Conservation (phyloP, 2,113 vertebrate species). For the Perognathus longimembris region DNA sequence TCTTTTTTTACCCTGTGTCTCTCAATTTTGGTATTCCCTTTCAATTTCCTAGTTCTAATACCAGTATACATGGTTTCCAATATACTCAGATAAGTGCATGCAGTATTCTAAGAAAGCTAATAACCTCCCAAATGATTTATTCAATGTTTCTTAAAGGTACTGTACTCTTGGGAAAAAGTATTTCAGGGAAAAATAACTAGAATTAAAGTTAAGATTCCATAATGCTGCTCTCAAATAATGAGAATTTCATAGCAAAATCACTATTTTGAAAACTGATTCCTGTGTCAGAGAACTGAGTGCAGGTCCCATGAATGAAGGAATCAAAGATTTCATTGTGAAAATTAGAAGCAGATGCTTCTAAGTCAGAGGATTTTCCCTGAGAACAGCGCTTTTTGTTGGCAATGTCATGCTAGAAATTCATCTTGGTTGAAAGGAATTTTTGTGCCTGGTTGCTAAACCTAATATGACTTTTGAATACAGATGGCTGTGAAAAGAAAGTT, state of each 20-base stretch:
- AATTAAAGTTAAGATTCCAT: slow-evolving; percentile 46
- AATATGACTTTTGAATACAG: slow-evolving; percentile 51
- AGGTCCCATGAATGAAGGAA: slow-evolving; percentile 69
- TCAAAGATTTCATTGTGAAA: slow-evolving; percentile 91
- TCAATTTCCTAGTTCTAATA: too few species aligned
- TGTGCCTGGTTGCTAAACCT: slow-evolving; percentile 77
- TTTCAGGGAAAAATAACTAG: slow-evolving; percentile 28
- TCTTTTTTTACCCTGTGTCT: too few species aligned
- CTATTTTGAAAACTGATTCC: slow-evolving; percentile 57
- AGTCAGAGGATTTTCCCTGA: slow-evolving; percentile 89
- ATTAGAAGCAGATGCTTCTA: slow-evolving; percentile 95
- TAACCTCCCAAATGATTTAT: slow-evolving; percentile 27
- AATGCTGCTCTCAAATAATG: slow-evolving; percentile 47
- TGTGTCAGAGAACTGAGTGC: slow-evolving; percentile 54
- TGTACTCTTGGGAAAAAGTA: neutral
- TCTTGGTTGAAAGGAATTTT: slow-evolving; percentile 82
- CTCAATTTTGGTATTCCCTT: too few species aligned
- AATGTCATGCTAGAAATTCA: slow-evolving; percentile 81
- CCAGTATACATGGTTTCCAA: too few species aligned
- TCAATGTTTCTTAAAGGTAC: slow-evolving; percentile 26
- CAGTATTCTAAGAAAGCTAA: slow-evolving; percentile 30
- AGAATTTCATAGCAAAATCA: slow-evolving; percentile 60
- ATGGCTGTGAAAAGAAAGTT: slow-evolving; percentile 48
- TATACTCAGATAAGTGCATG: too few species aligned
- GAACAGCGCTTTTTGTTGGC: slow-evolving; percentile 88